phyloP scores from a whole-genome alignment of 2,888 invertebrate species.

The Megamerina dolium region DNA sequence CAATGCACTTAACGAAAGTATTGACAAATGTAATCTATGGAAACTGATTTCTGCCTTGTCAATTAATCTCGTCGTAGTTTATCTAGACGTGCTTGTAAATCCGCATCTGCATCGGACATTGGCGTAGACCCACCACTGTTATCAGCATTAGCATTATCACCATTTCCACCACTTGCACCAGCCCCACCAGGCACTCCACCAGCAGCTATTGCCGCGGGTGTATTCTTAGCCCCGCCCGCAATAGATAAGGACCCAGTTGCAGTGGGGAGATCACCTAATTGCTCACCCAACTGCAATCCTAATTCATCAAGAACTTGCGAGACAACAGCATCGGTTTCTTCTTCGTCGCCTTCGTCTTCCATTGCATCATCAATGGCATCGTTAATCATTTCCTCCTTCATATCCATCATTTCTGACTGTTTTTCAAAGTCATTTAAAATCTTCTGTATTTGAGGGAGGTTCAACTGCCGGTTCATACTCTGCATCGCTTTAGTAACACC shows the following conservation, averaged over 20 bases:
- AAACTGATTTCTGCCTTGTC: too few species aligned
- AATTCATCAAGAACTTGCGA: conserved; percentile 95
- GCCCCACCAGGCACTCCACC: conserved; percentile 47
- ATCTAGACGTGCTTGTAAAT: conserved; percentile 92
- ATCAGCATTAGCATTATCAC: conserved; percentile 41
- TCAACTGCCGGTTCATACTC: conserved; percentile 94
- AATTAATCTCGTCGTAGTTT: conserved; percentile 85
- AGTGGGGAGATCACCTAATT: conserved; percentile 78
- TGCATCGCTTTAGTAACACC: conserved; percentile 97
- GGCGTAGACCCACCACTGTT: conserved; percentile 52
- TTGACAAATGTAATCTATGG: too few species aligned
- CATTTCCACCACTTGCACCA: conserved; percentile 48
- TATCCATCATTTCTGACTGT: conserved; percentile 99
- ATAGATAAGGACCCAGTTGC: conserved; percentile 56
- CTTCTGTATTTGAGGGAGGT: conserved; percentile 97
- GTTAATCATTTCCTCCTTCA: conserved; percentile 99
- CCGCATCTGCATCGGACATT: conserved; percentile 86
- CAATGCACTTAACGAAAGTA: too few species aligned
- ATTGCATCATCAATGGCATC: conserved; percentile 99
- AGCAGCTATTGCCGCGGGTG: conserved; percentile 53
- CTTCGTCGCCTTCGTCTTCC: conserved; percentile 97
- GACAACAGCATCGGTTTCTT: conserved; percentile 94
- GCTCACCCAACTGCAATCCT: conserved; percentile 90
- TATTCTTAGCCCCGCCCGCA: conserved; percentile 58
- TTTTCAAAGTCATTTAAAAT: conserved; percentile 98